Evolutionary conservation across 2,888 invertebrate genomes (phyloP).

Genomic region (Drosophila barbarae): DNA sequence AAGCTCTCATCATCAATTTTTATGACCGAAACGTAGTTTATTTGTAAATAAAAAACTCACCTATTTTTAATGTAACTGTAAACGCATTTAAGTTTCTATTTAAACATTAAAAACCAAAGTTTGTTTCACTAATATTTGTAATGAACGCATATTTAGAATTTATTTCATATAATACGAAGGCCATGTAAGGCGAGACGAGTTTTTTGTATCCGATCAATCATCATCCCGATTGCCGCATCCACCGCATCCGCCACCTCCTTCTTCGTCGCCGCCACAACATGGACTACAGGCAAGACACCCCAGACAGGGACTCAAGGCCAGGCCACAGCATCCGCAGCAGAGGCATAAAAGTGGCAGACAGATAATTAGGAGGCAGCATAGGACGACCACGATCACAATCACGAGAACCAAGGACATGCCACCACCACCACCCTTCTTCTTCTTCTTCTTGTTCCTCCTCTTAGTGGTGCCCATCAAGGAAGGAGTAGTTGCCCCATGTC

Average conservation of each 20-base stretch:
- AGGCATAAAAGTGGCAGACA: conserved; percentile 1
- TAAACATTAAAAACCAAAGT: too few relatives aligned
- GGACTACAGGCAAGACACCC: neutral
- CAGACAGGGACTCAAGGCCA: neutral
- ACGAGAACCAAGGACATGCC: neutral
- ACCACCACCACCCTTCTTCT: neutral
- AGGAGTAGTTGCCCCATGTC: neutral
- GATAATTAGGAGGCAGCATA: conserved; percentile 1
- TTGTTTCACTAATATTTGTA: too few relatives aligned
- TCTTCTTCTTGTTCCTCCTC: neutral
- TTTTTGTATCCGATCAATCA: neutral
- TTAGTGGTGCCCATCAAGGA: neutral
- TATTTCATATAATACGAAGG: neutral
- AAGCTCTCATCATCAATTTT: neutral
- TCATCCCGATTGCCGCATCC: neutral
- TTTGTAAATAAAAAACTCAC: neutral
- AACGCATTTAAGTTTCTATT: neutral
- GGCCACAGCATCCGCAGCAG: conserved; percentile 1
- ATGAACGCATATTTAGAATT: neutral
- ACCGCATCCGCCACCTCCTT: neutral
- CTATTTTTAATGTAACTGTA: neutral
- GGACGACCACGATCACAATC: neutral
- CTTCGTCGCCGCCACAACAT: neutral
- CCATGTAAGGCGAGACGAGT: neutral
- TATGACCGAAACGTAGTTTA: neutral